Percentiles rank a stretch among this genome's conserved stretches.
phyloP scores from a whole-genome alignment of 2,888 invertebrate genomes.

The Coremacera marginata region DNA sequence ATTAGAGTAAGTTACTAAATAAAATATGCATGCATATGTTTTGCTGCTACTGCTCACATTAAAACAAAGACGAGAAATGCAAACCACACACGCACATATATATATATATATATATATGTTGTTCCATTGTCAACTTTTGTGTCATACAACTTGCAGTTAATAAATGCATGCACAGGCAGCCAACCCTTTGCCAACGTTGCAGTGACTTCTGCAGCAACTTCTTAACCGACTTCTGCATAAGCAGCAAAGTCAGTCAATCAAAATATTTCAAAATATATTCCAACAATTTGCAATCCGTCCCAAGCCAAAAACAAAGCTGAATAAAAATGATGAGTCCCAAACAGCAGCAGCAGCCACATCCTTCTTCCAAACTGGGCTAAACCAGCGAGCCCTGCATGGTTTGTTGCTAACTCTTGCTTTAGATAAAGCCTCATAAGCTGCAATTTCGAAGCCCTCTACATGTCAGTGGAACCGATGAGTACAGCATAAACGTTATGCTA shows the following conservation, averaged over 20 bases:
- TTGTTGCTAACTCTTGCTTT: too few relatives aligned
- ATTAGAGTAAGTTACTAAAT: slow-evolving; percentile 27
- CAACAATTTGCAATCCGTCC: slow-evolving; percentile 36
- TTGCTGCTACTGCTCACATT: not conserved
- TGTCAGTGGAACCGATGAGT: slow-evolving; percentile 14
- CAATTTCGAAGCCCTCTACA: not conserved
- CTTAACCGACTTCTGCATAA: not conserved
- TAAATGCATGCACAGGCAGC: not conserved
- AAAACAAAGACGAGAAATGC: not conserved
- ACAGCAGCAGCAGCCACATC: not conserved
- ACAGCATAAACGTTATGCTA: slow-evolving; percentile 38
- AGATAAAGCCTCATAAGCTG: not conserved
- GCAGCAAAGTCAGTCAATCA: slow-evolving; percentile 37
- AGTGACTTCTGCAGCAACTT: not conserved
- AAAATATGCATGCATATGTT: slow-evolving; percentile 25
- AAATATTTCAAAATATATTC: slow-evolving; percentile 36
- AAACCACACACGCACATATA: not conserved
- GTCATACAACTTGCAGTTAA: not conserved
- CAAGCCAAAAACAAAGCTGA: slow-evolving; percentile 24
- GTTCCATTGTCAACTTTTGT: not conserved
- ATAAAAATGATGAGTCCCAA: slow-evolving; percentile 24
- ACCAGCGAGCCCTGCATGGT: not conserved
- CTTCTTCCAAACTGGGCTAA: slow-evolving; percentile 12
- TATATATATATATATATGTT: too few relatives aligned
- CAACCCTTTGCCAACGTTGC: not conserved